phyloP scores from a whole-genome alignment of 1,140 invertebrate genomes.

The Neodiprion fabricii region DNA sequence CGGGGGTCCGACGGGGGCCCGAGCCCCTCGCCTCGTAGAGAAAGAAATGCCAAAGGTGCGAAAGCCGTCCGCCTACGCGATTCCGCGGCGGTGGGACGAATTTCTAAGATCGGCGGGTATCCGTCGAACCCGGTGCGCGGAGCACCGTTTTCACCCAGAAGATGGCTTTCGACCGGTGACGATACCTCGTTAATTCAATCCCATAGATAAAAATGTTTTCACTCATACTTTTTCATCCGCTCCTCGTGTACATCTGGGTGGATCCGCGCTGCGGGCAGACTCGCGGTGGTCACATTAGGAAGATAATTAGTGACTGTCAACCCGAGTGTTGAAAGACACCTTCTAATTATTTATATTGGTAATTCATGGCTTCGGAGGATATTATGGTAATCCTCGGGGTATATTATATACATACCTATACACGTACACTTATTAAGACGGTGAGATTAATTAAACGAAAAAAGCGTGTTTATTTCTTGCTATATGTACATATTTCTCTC shows the following conservation, averaged over 20 bases:
- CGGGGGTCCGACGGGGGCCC: no score
- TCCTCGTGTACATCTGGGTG: no score
- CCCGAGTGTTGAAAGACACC: not conserved
- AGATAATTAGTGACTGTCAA: not conserved
- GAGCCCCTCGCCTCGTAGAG: not conserved
- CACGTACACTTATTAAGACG: not conserved
- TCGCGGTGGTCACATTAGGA: not conserved
- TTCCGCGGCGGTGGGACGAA: not conserved
- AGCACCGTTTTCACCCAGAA: no score
- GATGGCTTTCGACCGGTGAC: not conserved
- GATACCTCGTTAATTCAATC: not conserved
- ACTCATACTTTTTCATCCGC: no score
- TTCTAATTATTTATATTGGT: conserved; percentile 1
- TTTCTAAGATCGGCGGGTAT: no score
- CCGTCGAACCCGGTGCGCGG: no score
- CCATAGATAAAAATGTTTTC: no score
- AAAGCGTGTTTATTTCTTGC: not conserved
- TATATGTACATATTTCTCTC: no score
- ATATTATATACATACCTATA: no score
- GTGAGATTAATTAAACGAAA: not conserved
- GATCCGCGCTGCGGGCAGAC: no score
- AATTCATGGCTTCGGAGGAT: not conserved
- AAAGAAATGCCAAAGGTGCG: conserved; percentile 2
- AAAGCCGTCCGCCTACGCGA: conserved; percentile 1
- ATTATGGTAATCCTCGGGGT: not conserved